Evolutionary conservation across 2,113 vertebrate genomes (phyloP), one percentile per base, ranked within the genome.

Genomic region (Microcebus tavaratra): DNA sequence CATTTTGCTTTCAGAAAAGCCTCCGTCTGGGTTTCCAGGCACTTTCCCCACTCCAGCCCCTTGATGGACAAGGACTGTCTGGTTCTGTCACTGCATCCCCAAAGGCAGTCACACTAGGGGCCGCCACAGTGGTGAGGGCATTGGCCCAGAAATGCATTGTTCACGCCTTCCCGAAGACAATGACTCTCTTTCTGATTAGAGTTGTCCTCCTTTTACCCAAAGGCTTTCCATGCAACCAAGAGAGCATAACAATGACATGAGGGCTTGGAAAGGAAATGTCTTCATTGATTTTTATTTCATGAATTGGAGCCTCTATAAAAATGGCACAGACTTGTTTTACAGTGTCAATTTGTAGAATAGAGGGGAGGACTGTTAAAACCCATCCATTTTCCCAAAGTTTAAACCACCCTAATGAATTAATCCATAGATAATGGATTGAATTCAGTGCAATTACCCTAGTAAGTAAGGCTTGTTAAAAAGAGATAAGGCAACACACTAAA

Each of bases 341-440:
- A 82, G 95, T 95, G 79, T 96, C 93, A 91, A 53, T 97, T 95
- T 94, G 73, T 89, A 81, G 85, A 91, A 96, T 20, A 27, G 72
- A 97, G 80, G 63, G 57, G 45, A 97, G 48, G 50, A 20, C 68
- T 78, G 39, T 92, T 97, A 90, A 94, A 80, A 76, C 94, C 96
- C 82, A 83, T 34, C 96, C 96, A 97, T 97, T 98, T 96, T 70
- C 73, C 96, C 1, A 15, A 93, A 61, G 45, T 97, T 97, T 96
- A 94, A 95, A 95, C 92, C 92, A 94, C 83, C 39, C 84, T 96
- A 97, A 97, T 98, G 98, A 98, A 97, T 96, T 97, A 95, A 97
- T 94, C 96, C 90, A 97, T 93, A 96, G 97, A 72, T 96, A 97
- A 96, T 91, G 72, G 97, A 93, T 85, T 55, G 89, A 95, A 59